Base-by-base conservation (phyloP, 2,797 vertebrate species). In the Gallinago stenura region DNA sequence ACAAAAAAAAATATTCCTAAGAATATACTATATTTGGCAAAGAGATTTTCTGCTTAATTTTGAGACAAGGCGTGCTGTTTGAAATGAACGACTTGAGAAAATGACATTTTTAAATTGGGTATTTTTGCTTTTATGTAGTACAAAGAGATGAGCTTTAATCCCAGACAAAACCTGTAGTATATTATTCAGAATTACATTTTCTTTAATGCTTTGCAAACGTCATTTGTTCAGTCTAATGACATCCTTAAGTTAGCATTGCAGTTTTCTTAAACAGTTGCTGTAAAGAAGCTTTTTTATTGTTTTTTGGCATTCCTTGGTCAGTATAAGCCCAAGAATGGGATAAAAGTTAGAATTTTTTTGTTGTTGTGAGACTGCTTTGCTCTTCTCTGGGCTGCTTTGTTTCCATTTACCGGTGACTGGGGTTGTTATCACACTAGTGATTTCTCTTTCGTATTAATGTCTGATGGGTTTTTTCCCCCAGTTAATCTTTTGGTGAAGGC, bases 11-110 rank as follows among this genome's bases (percentile, higher is more conserved):
- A 41, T 41, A 20, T 58, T 72, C n/a, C 4, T 58, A 58, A 60
- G 81, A 72, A 46, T 37, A 9, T 16, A 7, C 33, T 61, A 0
- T 10, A 2, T 87, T 89, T 83, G 75, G 71, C 33, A 65, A 37
- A 13, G 84, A 46, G 71, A n/a, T 84, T 57, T 85, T 76, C 19
- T 65, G 39, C 66, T 58, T 68, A 62, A 56, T 93, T 93, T 78
- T 72, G 65, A 64, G 65, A 16, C 6, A 5, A 33, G 64, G 18
- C 3, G 0, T 65, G 48, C 54, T 68, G 77, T 35, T 91, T 71
- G 72, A n/a, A 78, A 60, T 0, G 1, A 81, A 19, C 56, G 45
- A 35, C 33, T 90, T 70, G 1, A 61, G 71, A 60, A 86, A 83
- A 83, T 37, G 39, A 19, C 26, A 22, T 37, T 83, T 91, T 48